A percentile compares a stretch with the other conserved stretches of the same genome.
These are phyloP conservation scores for Desoria tigrina DNA, from an alignment of 2,888 invertebrate species.

Conservation along the genomic window DNA sequence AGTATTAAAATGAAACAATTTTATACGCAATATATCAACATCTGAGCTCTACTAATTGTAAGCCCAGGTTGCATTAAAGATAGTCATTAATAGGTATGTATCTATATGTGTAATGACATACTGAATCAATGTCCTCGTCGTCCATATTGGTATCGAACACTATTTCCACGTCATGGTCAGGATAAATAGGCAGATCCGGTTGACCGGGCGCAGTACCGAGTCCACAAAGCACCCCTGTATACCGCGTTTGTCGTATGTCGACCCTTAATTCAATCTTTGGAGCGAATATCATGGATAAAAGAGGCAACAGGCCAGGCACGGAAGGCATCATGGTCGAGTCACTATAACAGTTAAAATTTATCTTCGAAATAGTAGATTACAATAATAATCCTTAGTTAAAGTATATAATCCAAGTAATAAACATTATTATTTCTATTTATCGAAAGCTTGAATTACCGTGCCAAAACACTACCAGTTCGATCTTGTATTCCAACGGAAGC, in stretches of 20 bases:
- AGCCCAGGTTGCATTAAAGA: too few species aligned
- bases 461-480: slow-evolving; percentile 42
- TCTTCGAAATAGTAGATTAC: too few species aligned
- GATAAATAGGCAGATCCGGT: slow-evolving; percentile 63
- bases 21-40: too few species aligned
- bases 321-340: slow-evolving; percentile 89
- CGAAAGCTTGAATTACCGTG: slow-evolving; percentile 22
- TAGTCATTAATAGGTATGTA: slow-evolving; percentile 25
- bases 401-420: too few species aligned
- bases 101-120: slow-evolving; percentile 55
- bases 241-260: slow-evolving; percentile 59
- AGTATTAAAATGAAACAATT: too few species aligned
- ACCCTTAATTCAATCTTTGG: slow-evolving; percentile 68
- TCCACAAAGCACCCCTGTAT: slow-evolving; percentile 79
- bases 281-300: slow-evolving; percentile 78
- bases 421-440: too few species aligned
- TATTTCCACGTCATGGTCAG: slow-evolving; percentile 82
- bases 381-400: too few species aligned
- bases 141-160: slow-evolving; percentile 73
- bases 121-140: slow-evolving; percentile 68
- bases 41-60: too few species aligned
- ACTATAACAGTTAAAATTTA: slow-evolving; percentile 19
- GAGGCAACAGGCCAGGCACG: slow-evolving; percentile 76
- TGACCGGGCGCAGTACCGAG: slow-evolving; percentile 66
- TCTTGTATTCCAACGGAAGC: slow-evolving; percentile 61